Evolutionary conservation across 2,113 vertebrate genomes (phyloP), one percentile per base, ranked within the genome.

Genomic region (Emydura subglobosa): DNA sequence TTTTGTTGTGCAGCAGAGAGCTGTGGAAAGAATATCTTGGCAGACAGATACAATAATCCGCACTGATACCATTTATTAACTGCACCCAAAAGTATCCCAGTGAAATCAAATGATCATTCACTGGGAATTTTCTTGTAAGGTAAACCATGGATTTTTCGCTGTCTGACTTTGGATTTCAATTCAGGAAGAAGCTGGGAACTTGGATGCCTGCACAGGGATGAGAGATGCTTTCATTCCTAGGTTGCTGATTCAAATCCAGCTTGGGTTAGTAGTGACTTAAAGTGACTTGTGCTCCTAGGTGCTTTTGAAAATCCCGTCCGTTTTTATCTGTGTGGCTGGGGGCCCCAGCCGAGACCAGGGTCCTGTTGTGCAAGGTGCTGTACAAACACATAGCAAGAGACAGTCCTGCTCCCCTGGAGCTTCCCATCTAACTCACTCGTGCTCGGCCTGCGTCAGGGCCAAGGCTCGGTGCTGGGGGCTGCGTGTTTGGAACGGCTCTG

Each of bases 251-350:
- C 82, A 72, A 81, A 96, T 90, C 86, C 92, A 96, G 92, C 79
- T 13, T 95, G 94, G 96, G 95, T 94, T 93, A 94, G 1, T 39
- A 93, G 93, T 86, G 96, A 92, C 96, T 97, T 96, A 93, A 68
- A 72, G 42, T 27, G 42, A 44, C 12, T 27, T 68, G 65, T 68
- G 65, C 16, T 68, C 14, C 1, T 44, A 13, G 39, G 39, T 76
- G 72, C 72, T 44, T 27, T 76, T 24, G 39, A 21, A 74, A 74
- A 42, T 39, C 68, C 68, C 39, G 10, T 24, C 68, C 10, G 24
- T 74, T 74, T 39, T 42, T 74, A 39, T 42, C 34, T 34, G 61
- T 16, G 31, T 65, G 65, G 34, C 65, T 68, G 19, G 31, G 21
- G 14, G 16, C 65, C 7, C 17, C 65, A 68, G 34, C 31, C 34